phyloP scores from a whole-genome alignment of 2,113 vertebrate species.

The Melanerpes formicivorus region DNA sequence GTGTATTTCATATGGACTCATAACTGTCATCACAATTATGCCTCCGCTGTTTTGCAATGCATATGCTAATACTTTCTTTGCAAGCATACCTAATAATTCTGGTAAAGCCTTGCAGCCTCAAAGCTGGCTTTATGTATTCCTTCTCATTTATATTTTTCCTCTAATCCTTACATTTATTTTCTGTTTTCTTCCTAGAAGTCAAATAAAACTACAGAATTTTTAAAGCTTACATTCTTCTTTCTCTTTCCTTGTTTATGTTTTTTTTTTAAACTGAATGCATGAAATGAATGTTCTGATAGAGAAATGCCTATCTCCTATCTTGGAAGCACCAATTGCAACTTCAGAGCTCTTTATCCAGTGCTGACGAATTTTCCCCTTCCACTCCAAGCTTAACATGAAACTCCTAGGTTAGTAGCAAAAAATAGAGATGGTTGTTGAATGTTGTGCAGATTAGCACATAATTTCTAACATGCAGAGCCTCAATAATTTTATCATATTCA shows the following conservation, averaged over 20 bases:
- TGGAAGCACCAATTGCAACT: neutral
- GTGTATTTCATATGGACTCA: constrained; percentile 25
- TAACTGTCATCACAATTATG: constrained; percentile 29
- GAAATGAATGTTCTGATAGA: neutral
- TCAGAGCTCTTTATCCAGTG: neutral
- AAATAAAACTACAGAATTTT: neutral
- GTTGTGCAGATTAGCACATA: neutral
- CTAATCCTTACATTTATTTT: constrained; percentile 40
- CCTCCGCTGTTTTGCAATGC: constrained; percentile 15
- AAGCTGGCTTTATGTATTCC: constrained; percentile 35
- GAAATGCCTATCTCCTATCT: neutral
- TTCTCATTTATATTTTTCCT: constrained; percentile 42
- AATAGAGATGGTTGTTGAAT: neutral
- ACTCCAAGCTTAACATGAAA: neutral
- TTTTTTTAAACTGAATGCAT: neutral
- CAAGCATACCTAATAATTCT: constrained; percentile 47
- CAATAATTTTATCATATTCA: neutral
- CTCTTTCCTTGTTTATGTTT: neutral
- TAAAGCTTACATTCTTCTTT: neutral
- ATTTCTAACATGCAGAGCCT: neutral
- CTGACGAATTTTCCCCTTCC: neutral
- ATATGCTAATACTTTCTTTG: constrained; percentile 43
- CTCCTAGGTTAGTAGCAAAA: neutral
- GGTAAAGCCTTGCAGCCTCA: neutral
- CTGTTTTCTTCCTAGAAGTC: neutral